Base-by-base conservation (phyloP, 1,140 invertebrate species). In the Hypsibius dujardini region DNA sequence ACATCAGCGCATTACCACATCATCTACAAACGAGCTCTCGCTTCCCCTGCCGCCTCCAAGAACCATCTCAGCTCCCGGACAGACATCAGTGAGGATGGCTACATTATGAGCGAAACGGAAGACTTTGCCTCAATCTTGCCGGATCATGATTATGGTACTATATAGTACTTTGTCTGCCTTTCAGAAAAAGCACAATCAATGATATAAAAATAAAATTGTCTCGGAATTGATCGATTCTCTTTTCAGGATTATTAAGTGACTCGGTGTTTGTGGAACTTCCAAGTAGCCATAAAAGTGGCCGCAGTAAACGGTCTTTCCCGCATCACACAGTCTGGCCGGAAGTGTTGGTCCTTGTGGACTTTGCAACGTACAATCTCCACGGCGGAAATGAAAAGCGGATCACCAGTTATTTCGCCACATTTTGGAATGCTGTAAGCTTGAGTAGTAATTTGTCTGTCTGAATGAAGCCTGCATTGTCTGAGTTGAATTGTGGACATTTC, bases 391-490 rank as follows among this genome's bases (percentile, higher is more conserved):
- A 90, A 79, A 84, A 87, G 47, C 88, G 94, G 81, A 92, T 95
- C 74, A 94, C 94, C 78, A 83, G 90, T 69, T 95, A 95, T 79
- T 94, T 94, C 77, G 90, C 94, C 47, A 92, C 90, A 2, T 95
- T 95, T 79, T 94, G 91, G 90, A 95, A 95, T 79, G 91, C 91
- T 46, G n/a, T n/a, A n/a, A n/a, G n/a, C n/a, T n/a, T n/a, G n/a
- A n/a, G n/a, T n/a, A n/a, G n/a, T n/a, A n/a, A n/a, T n/a, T n/a
- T n/a, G n/a, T n/a, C n/a, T n/a, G n/a, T n/a, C n/a, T n/a, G n/a
- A n/a, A n/a, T n/a, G n/a, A n/a, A n/a, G n/a, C n/a, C n/a, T n/a
- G n/a, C n/a, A n/a, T n/a, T n/a, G n/a, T n/a, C n/a, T n/a, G n/a
- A n/a, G n/a, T n/a, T n/a, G n/a, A n/a, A n/a, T n/a, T n/a, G n/a